Evolutionary conservation across 92 coral and sea anemone genomes (phyloP).

Genomic region (Parazoanthus swiftii): DNA sequence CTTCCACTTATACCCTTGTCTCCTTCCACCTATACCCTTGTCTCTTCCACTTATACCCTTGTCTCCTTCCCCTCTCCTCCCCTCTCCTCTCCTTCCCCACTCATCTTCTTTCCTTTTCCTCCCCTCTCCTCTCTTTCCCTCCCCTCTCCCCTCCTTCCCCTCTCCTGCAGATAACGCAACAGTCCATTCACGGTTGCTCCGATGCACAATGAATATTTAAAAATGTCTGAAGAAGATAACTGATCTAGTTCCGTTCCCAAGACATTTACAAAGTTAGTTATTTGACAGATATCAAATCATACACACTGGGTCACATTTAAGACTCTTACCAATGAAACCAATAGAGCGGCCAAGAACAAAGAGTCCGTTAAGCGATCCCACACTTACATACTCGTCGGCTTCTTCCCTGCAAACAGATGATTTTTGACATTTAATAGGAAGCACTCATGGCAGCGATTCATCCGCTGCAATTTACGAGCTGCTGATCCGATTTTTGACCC

Average conservation of each 20-base stretch:
- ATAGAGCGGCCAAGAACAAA: constrained; percentile 97
- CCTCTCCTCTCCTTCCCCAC: no score
- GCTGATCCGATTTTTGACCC: background rate
- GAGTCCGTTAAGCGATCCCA: constrained; percentile 95
- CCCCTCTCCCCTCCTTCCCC: no score
- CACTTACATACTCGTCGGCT: constrained; percentile 89
- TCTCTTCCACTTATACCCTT: no score
- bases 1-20: no score
- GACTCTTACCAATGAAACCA: constrained; percentile 95
- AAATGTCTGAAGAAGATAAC: no score
- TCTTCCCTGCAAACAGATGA: constrained; percentile 69
- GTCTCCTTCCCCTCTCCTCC: no score
- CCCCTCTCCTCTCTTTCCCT: no score
- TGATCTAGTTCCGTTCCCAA: background rate
- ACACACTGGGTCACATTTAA: background rate
- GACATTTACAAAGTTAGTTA: background rate
- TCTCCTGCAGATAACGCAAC: no score
- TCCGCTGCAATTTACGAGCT: background rate
- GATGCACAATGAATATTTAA: no score
- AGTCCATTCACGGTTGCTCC: no score
- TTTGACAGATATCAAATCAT: background rate
- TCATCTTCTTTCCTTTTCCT: no score
- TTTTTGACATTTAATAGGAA: background rate
- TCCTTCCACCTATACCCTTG: no score
- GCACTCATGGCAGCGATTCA: background rate